Evolutionary conservation across 2,113 vertebrate genomes (phyloP), one percentile per base, ranked within the genome.

Genomic region (Tauraco erythrolophus): DNA sequence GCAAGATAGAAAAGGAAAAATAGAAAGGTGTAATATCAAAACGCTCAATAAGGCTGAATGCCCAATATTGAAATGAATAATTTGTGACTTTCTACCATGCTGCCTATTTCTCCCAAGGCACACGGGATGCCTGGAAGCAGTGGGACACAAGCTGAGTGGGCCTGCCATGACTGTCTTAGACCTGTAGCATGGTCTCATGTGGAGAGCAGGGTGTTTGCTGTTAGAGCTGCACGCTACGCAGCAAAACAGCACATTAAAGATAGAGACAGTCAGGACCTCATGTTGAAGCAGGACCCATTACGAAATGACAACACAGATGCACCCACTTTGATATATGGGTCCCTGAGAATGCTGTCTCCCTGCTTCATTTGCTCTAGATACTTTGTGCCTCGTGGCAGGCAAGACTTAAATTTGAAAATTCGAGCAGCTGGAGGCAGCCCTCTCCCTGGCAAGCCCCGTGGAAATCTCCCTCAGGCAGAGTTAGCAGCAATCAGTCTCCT

Each of bases 391-490:
- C 5, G 0, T 43, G 33, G 60, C 56, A 84, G 80, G 27, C 60
- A 77, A 89, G 43, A 21, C 12, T 76, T 41, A 70, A 25, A 72
- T 33, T 70, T 46, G 70, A 61, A 77, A 83, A 84, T 35, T 10
- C 0, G 0, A 74, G 76, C 69, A 84, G 89, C 65, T 79, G 65
- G 39, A 84, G 57, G 61, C 83, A 88, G 68, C 65, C 7, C 22
- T 82, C 86, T 84, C 41, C 77, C 72, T 35, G 64, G 85, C n/a
- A 81, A 84, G 28, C 76, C 68, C 66, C 60, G 68, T 85, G 62
- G 94, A 97, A 94, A 89, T 60, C 81, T 74, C 91, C 85, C 83
- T 83, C 54, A 92, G 78, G 83, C 62, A 51, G 88, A 92, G 80
- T 22, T 65, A 7, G 7, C 5, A 76, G 56, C 77, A 91, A 61